These are phyloP conservation scores for Teleogryllus oceanicus DNA, from an alignment of 2,888 invertebrate genomes.

Conservation along the genomic window DNA sequence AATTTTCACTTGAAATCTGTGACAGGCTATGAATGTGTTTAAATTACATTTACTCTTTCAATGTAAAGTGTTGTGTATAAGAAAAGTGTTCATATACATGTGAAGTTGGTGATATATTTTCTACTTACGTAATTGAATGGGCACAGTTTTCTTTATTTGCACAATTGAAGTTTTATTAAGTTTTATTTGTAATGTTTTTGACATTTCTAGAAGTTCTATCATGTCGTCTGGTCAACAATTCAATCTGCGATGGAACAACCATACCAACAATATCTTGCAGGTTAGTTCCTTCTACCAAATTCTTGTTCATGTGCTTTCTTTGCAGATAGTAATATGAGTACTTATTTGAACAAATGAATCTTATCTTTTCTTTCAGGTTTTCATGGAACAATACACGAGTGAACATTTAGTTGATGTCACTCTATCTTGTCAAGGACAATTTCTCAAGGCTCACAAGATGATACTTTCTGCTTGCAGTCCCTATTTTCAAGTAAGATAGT, in stretches of 20 bases:
- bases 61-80: too few species aligned
- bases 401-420: conserved; percentile 52
- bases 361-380: conserved; percentile 42
- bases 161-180: too few species aligned
- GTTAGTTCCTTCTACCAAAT: conserved; percentile 36
- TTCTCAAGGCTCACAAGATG: conserved; percentile 52
- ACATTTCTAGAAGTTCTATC: conserved; percentile 22
- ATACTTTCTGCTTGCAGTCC: conserved; percentile 53
- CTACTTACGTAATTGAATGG: too few species aligned
- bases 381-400: conserved; percentile 48
- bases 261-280: conserved; percentile 51
- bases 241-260: conserved; percentile 53
- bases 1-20: too few species aligned
- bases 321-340: not conserved
- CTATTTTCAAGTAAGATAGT: conserved; percentile 48
- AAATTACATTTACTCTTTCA: too few species aligned
- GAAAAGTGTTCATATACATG: too few species aligned
- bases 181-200: too few species aligned
- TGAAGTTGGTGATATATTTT: too few species aligned
- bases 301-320: conserved; percentile 18
- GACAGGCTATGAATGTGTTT: too few species aligned
- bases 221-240: conserved; percentile 45
- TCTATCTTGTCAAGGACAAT: conserved; percentile 50
- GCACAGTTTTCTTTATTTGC: too few species aligned
- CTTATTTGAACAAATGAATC: too few species aligned